Conservation (phyloP, 2,888 invertebrate species). For the Oxytorus armatus region DNA sequence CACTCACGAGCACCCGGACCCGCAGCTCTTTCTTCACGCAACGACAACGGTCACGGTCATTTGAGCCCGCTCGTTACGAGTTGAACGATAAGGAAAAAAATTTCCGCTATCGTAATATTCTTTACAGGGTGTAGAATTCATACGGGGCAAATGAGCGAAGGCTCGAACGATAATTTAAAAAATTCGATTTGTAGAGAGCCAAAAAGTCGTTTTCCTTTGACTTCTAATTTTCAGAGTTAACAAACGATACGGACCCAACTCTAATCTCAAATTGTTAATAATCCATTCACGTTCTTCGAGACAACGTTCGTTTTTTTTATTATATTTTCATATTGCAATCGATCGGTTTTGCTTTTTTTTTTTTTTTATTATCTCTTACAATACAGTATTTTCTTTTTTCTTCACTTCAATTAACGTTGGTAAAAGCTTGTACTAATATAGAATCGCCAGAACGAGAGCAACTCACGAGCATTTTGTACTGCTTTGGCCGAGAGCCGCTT, state of each 20-base stretch:
- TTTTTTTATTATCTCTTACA: slow-evolving; percentile 72
- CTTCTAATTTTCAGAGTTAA: too few species aligned
- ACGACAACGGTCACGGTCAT: slow-evolving; percentile 59
- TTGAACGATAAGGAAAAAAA: slow-evolving; percentile 44
- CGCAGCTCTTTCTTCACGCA: slow-evolving; percentile 65
- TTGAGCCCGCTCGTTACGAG: slow-evolving; percentile 43
- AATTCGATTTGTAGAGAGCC: too few species aligned
- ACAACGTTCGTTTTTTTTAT: too few species aligned
- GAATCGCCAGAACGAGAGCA: slow-evolving; percentile 71
- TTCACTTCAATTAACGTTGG: slow-evolving; percentile 68
- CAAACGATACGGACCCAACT: too few species aligned
- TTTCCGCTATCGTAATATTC: not conserved
- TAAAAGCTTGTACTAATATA: slow-evolving; percentile 74
- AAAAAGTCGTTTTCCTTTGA: too few species aligned
- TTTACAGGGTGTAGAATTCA: slow-evolving; percentile 1
- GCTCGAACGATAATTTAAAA: too few species aligned
- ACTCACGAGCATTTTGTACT: slow-evolving; percentile 67
- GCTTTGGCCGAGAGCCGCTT: slow-evolving; percentile 58
- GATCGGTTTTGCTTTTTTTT: slow-evolving; percentile 41
- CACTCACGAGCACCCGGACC: slow-evolving; percentile 65
- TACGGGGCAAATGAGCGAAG: not conserved
- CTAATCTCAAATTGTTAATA: too few species aligned
- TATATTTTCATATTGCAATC: slow-evolving; percentile 39
- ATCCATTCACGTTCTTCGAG: too few species aligned
- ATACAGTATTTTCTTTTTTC: slow-evolving; percentile 72